A percentile compares a stretch with the other conserved stretches of the same genome.
These are phyloP conservation scores for Drosophila subobscura DNA, from an alignment of 1,140 invertebrate genomes.

Conservation along the genomic window DNA sequence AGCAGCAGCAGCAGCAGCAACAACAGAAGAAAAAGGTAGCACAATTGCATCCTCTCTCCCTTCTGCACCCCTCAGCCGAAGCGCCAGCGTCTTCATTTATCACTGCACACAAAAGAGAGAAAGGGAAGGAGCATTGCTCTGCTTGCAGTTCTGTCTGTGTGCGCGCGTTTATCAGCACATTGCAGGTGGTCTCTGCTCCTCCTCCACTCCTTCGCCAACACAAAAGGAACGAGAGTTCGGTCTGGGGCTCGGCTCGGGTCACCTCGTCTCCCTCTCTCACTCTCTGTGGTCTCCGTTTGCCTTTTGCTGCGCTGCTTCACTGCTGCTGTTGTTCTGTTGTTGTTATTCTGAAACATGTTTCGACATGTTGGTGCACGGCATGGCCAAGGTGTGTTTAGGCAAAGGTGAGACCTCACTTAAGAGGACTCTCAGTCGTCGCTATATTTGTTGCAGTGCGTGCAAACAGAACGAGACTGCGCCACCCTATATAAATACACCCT, in stretches of 20 bases:
- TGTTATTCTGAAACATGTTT: slow-evolving; percentile 69
- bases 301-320: slow-evolving; percentile 37
- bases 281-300: slow-evolving; percentile 57
- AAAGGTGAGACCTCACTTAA: neutral
- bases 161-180: slow-evolving; percentile 72
- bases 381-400: slow-evolving; percentile 57
- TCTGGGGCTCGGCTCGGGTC: slow-evolving; percentile 32
- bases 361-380: slow-evolving; percentile 73
- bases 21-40: slow-evolving; percentile 39
- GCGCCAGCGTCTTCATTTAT: slow-evolving; percentile 79
- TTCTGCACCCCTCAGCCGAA: slow-evolving; percentile 4
- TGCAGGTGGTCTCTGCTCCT: slow-evolving; percentile 66
- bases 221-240: slow-evolving; percentile 25
- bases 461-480: too few species aligned
- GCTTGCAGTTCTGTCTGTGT: slow-evolving; percentile 34
- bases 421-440: too few species aligned
- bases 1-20: slow-evolving; percentile 34
- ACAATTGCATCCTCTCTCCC: slow-evolving; percentile 25
- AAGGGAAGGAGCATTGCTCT: slow-evolving; percentile 6
- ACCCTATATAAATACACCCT: neutral
- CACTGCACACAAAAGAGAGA: slow-evolving; percentile 36
- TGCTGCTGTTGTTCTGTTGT: slow-evolving; percentile 27
- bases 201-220: slow-evolving; percentile 27
- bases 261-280: slow-evolving; percentile 15
- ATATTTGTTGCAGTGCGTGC: too few species aligned